These are phyloP conservation scores for Cenopis cana DNA, from an alignment of 2,888 invertebrate genomes.

Conservation along the genomic window DNA sequence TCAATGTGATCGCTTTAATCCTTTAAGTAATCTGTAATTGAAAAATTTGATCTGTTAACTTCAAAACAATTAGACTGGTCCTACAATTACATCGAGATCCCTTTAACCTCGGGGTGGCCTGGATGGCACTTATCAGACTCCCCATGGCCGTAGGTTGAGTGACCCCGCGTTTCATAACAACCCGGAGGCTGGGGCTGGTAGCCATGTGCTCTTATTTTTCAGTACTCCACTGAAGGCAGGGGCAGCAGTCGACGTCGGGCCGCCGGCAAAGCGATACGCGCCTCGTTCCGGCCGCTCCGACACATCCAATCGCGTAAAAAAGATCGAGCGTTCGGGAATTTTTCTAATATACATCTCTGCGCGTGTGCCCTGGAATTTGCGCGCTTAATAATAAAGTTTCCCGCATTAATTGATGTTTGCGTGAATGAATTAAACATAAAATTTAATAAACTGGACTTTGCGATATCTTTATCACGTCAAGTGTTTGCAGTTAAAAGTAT, in stretches of 20 bases:
- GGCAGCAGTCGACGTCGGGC: constrained; percentile 67
- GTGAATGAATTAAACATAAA: neutral
- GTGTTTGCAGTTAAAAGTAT: neutral
- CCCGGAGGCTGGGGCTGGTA: constrained; percentile 61
- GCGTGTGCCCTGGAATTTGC: constrained; percentile 36
- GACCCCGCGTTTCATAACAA: constrained; percentile 74
- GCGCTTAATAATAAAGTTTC: constrained; percentile 31
- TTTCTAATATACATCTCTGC: constrained; percentile 42
- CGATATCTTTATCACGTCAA: neutral
- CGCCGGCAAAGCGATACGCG: constrained; percentile 57
- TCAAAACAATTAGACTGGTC: constrained; percentile 51
- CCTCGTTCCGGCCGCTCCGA: constrained; percentile 43
- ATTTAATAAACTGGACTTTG: constrained; percentile 1
- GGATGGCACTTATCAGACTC: constrained; percentile 51
- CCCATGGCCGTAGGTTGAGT: constrained; percentile 71
- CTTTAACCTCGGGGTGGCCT: constrained; percentile 46
- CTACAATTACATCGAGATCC: constrained; percentile 52
- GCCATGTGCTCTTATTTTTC: constrained; percentile 71
- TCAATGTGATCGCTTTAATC: constrained; percentile 21
- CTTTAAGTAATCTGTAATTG: constrained; percentile 38
- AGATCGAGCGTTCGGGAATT: constrained; percentile 66
- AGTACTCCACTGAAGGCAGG: constrained; percentile 58
- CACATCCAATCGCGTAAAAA: constrained; percentile 68
- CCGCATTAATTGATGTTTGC: constrained; percentile 17
- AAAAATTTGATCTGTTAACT: constrained; percentile 33